Evolutionary conservation across 2,113 vertebrate species (phyloP).

Genomic region (Rynchops niger): DNA sequence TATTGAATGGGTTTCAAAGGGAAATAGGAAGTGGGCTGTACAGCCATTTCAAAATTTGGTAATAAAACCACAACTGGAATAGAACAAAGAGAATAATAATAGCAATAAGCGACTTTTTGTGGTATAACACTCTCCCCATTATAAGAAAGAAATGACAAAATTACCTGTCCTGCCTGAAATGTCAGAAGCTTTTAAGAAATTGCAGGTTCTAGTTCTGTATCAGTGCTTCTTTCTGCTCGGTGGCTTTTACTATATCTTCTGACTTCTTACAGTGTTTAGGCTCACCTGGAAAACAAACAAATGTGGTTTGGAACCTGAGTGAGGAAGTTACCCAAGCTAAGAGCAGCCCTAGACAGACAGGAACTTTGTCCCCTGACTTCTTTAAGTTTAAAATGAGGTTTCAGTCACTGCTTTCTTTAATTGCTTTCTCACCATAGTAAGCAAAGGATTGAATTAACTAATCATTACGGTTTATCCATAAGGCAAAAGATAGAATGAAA

Average conservation of each 20-base stretch:
- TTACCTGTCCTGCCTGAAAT: constrained; percentile 72
- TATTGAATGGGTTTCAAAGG: neutral
- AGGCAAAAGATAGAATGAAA: neutral
- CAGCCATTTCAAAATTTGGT: neutral
- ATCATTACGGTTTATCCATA: neutral
- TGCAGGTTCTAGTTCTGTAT: constrained; percentile 61
- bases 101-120: neutral
- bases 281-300: constrained; percentile 70
- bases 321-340: neutral
- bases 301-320: neutral
- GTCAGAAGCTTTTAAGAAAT: constrained; percentile 53
- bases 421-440: neutral
- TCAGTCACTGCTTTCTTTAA: neutral
- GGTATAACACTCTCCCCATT: neutral
- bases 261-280: constrained; percentile 63
- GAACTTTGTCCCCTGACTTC: neutral
- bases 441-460: neutral
- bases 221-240: constrained; percentile 61
- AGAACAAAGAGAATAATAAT: neutral
- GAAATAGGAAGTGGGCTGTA: neutral
- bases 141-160: neutral
- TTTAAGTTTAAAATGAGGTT: neutral
- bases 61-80: neutral
- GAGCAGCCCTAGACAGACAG: neutral
- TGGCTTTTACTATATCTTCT: constrained; percentile 67